phyloP scores from a whole-genome alignment of 1,140 invertebrate genomes.

The Streblospio benedicti region DNA sequence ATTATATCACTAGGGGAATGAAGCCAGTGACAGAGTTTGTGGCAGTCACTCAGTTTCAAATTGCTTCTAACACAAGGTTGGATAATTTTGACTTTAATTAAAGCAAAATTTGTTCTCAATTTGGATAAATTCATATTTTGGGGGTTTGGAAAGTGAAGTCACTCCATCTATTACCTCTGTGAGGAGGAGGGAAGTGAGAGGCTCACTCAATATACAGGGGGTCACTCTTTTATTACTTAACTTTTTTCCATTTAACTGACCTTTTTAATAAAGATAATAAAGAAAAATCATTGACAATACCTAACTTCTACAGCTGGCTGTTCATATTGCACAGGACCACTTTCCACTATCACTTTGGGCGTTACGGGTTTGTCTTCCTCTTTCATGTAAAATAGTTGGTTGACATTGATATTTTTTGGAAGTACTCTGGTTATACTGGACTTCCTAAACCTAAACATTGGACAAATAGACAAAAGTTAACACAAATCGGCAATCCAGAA shows the following conservation, averaged over 20 bases:
- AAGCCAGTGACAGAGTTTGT: slow-evolving; percentile 23
- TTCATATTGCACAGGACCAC: slow-evolving; percentile 22
- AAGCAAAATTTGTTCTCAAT: slow-evolving; percentile 16
- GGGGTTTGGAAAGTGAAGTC: background rate
- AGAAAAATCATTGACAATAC: background rate
- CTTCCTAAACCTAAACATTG: background rate
- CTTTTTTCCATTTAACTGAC: background rate
- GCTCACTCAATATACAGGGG: too few species aligned
- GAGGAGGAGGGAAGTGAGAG: too few species aligned
- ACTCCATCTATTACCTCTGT: background rate
- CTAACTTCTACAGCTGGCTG: background rate
- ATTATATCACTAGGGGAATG: slow-evolving; percentile 23
- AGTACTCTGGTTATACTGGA: too few species aligned
- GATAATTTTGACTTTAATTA: slow-evolving; percentile 16
- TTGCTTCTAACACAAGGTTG: slow-evolving; percentile 12
- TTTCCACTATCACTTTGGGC: slow-evolving; percentile 22
- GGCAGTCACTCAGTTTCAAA: slow-evolving; percentile 11
- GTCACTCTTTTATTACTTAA: too few species aligned
- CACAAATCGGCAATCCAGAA: background rate
- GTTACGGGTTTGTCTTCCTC: background rate
- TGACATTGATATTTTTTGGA: slow-evolving; percentile 1
- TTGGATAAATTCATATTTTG: background rate
- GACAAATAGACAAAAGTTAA: background rate
- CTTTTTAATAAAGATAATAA: background rate
- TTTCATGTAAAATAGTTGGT: slow-evolving; percentile 12